phyloP scores from a whole-genome alignment of 1,140 invertebrate genomes.

The Achatina immaculata region DNA sequence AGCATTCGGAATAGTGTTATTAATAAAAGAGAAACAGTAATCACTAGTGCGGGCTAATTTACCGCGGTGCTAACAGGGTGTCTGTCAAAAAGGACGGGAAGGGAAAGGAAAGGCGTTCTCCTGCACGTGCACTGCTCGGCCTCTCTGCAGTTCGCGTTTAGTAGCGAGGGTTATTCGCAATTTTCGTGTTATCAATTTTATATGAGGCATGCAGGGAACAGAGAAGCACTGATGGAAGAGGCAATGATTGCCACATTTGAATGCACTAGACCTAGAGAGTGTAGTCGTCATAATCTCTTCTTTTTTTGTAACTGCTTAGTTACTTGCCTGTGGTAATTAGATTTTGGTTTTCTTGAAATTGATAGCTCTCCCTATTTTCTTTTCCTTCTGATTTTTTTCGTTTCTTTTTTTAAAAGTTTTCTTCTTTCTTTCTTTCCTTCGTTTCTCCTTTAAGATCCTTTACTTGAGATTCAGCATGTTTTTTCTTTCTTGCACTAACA shows the following conservation, averaged over 20 bases:
- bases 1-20: neutral
- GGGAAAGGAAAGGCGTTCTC: neutral
- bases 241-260: too few species aligned
- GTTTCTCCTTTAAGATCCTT: neutral
- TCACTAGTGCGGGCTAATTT: slow-evolving; percentile 16
- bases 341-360: neutral
- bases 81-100: neutral
- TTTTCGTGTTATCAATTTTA: slow-evolving; percentile 42
- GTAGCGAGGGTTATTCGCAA: slow-evolving; percentile 25
- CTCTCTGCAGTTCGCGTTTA: neutral
- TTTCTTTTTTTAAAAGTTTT: neutral
- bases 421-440: neutral
- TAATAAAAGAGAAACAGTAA: slow-evolving; percentile 23
- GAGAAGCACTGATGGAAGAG: too few species aligned
- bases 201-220: slow-evolving; percentile 24
- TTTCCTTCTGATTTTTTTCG: too few species aligned
- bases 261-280: too few species aligned
- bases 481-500: too few species aligned
- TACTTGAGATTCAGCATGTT: too few species aligned
- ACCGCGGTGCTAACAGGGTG: neutral
- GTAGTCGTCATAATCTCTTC: too few species aligned
- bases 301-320: too few species aligned
- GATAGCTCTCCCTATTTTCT: neutral
- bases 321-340: too few species aligned
- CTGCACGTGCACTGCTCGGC: slow-evolving; percentile 11